Evolutionary conservation across 2,113 vertebrate species (phyloP).

Genomic region (Pluvianellus socialis): DNA sequence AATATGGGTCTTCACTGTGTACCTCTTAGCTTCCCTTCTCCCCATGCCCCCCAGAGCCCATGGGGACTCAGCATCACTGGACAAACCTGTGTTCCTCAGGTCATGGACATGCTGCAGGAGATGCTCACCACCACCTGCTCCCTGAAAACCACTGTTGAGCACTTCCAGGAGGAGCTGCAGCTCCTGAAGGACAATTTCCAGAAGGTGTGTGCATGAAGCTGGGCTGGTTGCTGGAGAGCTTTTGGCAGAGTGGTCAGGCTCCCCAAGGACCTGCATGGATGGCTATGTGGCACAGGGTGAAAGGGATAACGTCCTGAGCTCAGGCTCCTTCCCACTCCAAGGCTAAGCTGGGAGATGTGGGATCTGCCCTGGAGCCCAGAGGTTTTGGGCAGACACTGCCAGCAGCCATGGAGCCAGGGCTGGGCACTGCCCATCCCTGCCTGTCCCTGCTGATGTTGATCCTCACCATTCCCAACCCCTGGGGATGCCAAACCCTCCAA

Average conservation of each 20-base stretch:
- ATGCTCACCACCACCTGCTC: constrained; percentile 16
- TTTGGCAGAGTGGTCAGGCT: background rate
- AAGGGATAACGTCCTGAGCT: background rate
- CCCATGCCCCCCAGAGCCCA: rapidly evolving
- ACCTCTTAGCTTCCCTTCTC: background rate
- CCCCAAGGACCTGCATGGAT: background rate
- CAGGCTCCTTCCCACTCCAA: background rate
- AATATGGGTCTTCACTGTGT: rapidly evolving
- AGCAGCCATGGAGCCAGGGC: background rate
- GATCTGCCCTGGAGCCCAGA: background rate
- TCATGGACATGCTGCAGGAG: constrained; percentile 60
- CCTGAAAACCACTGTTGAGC: background rate
- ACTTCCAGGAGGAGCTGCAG: constrained; percentile 50
- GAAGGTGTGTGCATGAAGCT: background rate
- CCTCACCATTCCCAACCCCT: background rate
- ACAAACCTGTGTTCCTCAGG: background rate
- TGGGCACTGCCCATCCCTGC: background rate
- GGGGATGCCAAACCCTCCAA: rapidly evolving
- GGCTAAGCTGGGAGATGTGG: background rate
- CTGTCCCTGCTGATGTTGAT: background rate
- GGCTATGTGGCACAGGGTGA: background rate
- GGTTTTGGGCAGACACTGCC: background rate
- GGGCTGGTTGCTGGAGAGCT: background rate
- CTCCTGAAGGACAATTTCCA: constrained; percentile 1
- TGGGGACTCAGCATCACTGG: background rate